phyloP scores from a whole-genome alignment of 2,888 invertebrate genomes.

The Rhagium mordax region DNA sequence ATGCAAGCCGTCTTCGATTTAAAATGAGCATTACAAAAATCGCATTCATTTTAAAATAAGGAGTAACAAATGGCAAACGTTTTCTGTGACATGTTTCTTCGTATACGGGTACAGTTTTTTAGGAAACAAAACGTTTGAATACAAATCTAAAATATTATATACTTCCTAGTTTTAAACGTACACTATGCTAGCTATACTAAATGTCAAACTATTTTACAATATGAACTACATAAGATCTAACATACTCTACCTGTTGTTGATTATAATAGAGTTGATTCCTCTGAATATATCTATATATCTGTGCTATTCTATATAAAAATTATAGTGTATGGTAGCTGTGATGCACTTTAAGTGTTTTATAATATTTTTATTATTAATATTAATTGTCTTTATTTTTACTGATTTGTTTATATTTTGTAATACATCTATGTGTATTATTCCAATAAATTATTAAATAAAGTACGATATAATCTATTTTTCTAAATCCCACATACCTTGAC shows the following conservation, averaged over 20 bases:
- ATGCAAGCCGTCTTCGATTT: neutral
- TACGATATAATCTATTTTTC: too few species aligned
- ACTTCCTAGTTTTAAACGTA: conserved; percentile 11
- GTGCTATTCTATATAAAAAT: conserved; percentile 38
- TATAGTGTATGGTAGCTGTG: conserved; percentile 42
- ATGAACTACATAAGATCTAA: conserved; percentile 32
- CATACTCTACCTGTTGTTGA: conserved; percentile 40
- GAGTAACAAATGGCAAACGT: neutral
- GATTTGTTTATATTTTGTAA: conserved; percentile 31
- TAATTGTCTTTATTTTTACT: conserved; percentile 20
- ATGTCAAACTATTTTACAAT: conserved; percentile 31
- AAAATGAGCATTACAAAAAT: too few species aligned
- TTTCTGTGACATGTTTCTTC: conserved; percentile 3
- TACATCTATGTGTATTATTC: conserved; percentile 35
- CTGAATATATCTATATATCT: conserved; percentile 40
- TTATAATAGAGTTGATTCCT: conserved; percentile 35
- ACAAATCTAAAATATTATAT: neutral
- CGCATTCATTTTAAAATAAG: neutral
- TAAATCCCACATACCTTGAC: too few species aligned
- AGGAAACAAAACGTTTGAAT: neutral
- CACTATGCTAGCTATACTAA: conserved; percentile 28
- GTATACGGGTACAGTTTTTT: conserved; percentile 2
- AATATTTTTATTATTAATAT: conserved; percentile 18
- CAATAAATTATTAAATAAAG: conserved; percentile 29
- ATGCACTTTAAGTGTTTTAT: conserved; percentile 42